Percentiles rank a stretch among this genome's conserved stretches.
These are phyloP conservation scores for Orthonychiurus folsomi DNA, from an alignment of 2,888 invertebrate species.

Conservation along the genomic window DNA sequence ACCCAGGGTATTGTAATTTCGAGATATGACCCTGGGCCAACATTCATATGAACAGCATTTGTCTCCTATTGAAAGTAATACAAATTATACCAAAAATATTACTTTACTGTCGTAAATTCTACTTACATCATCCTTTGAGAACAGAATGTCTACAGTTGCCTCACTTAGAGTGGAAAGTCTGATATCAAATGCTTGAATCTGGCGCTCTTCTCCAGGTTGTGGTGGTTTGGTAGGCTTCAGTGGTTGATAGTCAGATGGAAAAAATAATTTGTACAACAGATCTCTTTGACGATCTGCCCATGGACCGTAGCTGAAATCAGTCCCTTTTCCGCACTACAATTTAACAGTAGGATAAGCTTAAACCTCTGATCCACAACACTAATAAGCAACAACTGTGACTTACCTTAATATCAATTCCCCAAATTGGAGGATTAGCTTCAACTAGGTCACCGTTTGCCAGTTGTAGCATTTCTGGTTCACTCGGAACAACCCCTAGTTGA, in stretches of 20 bases:
- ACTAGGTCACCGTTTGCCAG: constrained; percentile 88
- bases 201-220: constrained; percentile 75
- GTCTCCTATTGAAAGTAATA: constrained; percentile 58
- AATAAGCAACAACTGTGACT: not conserved
- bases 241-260: constrained; percentile 75
- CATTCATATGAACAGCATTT: constrained; percentile 91
- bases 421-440: constrained; percentile 84
- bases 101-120: too few relatives aligned
- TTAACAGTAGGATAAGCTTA: not conserved
- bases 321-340: constrained; percentile 72
- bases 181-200: constrained; percentile 85
- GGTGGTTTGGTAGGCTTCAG: constrained; percentile 66
- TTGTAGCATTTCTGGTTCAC: constrained; percentile 78
- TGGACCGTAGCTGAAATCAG: constrained; percentile 94
- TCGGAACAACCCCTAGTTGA: constrained; percentile 67
- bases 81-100: constrained; percentile 2
- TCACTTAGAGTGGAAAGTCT: constrained; percentile 81
- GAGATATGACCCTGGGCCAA: constrained; percentile 89
- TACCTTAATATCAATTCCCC: constrained; percentile 86
- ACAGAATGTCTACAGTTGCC: constrained; percentile 89
- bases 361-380: not conserved
- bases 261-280: constrained; percentile 90
- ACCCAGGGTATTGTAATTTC: constrained; percentile 96
- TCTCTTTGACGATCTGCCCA: constrained; percentile 98
- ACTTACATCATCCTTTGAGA: constrained; percentile 70